phyloP scores from a whole-genome alignment of 92 coral and sea anemone species.

The Siderastrea siderea region DNA sequence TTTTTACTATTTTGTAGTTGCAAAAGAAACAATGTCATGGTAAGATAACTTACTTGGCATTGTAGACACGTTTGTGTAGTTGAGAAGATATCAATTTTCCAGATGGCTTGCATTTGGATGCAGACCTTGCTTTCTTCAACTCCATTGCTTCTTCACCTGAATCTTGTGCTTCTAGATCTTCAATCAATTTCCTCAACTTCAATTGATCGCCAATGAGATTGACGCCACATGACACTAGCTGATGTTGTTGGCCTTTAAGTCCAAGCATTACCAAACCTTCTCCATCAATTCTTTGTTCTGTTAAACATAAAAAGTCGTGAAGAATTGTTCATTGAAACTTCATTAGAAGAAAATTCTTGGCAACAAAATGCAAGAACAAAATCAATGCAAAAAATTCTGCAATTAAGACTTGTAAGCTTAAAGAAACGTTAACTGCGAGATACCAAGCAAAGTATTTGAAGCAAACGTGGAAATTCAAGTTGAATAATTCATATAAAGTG shows the following conservation, averaged over 20 bases:
- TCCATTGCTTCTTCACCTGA: background rate
- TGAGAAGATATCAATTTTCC: constrained; percentile 3
- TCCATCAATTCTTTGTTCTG: constrained; percentile 27
- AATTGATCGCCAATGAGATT: constrained; percentile 15
- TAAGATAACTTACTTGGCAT: constrained; percentile 16
- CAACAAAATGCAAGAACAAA: background rate
- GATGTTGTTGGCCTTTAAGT: constrained; percentile 22
- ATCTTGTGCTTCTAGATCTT: background rate
- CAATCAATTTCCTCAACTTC: constrained; percentile 15
- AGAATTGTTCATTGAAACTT: background rate
- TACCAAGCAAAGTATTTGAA: too few relatives aligned
- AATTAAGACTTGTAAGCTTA: too few relatives aligned
- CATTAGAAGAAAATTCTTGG: background rate
- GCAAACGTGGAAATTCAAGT: too few relatives aligned
- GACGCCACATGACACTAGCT: constrained; percentile 24
- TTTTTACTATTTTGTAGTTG: background rate
- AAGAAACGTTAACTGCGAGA: too few relatives aligned
- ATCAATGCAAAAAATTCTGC: too few relatives aligned
- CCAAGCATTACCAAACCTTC: constrained; percentile 22
- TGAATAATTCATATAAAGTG: too few relatives aligned
- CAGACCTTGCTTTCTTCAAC: background rate
- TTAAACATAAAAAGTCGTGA: background rate
- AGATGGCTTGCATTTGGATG: constrained; percentile 17
- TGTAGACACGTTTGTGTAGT: constrained; percentile 27
- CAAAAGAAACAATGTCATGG: constrained; percentile 1